A percentile compares a stretch with the other conserved stretches of the same genome.
These are phyloP conservation scores for Temnopleurus reevesii DNA, from an alignment of 53 echinoderm and acorn worm genomes.

Conservation along the genomic window DNA sequence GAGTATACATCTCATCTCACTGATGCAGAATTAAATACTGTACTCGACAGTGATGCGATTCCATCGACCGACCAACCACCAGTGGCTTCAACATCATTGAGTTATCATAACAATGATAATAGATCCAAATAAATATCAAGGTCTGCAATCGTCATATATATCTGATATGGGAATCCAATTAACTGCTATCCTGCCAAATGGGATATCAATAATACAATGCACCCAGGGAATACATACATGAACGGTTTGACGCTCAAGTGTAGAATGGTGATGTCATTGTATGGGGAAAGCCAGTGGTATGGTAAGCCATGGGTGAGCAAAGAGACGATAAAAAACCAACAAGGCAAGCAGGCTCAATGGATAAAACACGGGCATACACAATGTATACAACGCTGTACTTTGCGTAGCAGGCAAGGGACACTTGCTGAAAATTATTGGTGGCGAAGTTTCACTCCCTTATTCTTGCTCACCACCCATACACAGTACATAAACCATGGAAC, in stretches of 20 bases:
- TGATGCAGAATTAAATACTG: background rate
- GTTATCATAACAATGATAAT: background rate
- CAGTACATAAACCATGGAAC: background rate
- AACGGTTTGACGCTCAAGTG: background rate
- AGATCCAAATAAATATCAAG: background rate
- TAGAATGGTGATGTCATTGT: background rate
- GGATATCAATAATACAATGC: background rate
- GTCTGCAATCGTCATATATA: background rate
- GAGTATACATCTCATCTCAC: background rate
- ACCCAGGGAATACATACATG: background rate
- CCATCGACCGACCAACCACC: background rate
- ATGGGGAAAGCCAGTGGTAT: background rate
- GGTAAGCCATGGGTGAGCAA: background rate
- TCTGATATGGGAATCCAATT: background rate
- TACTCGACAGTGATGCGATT: background rate
- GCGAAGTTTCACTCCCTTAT: constrained; percentile 42
- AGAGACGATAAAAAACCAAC: background rate
- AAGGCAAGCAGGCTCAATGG: background rate
- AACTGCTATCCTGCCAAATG: background rate
- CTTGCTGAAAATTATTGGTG: background rate
- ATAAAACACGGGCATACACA: background rate
- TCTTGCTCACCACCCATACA: constrained; percentile 41
- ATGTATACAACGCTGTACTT: background rate
- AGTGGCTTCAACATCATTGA: constrained; percentile 12
- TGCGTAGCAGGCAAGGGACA: background rate